phyloP scores from a whole-genome alignment of 2,888 invertebrate genomes.

The Athripsodes cinereus region DNA sequence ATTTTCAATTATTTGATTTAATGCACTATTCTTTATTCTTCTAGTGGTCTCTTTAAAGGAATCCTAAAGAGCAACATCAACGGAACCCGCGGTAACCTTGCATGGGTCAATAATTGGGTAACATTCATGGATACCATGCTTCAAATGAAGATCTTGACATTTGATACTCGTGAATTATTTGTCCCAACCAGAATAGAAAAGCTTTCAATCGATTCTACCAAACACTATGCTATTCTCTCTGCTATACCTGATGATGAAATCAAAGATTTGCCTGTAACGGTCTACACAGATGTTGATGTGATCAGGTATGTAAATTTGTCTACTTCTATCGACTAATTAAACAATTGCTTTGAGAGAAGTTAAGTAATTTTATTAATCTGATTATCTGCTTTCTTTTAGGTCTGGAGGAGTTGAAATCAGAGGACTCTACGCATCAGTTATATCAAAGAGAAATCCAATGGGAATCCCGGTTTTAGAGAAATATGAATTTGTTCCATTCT shows the following conservation, averaged over 20 bases:
- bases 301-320: conserved; percentile 44
- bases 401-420: conserved; percentile 73
- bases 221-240: conserved; percentile 50
- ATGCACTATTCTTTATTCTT: too few species aligned
- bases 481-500: conserved; percentile 66
- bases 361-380: too few species aligned
- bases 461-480: conserved; percentile 73
- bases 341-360: too few species aligned
- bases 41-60: conserved; percentile 54
- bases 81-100: conserved; percentile 46
- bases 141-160: conserved; percentile 69
- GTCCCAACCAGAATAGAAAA: conserved; percentile 71
- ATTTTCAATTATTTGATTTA: too few species aligned
- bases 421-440: conserved; percentile 70
- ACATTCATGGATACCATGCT: conserved; percentile 86
- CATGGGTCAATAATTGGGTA: conserved; percentile 82
- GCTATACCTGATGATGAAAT: conserved; percentile 44
- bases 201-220: conserved; percentile 60
- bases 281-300: conserved; percentile 46
- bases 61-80: conserved; percentile 49
- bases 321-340: too few species aligned
- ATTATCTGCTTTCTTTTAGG: conserved; percentile 31
- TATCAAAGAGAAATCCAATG: conserved; percentile 60
- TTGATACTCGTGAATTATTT: conserved; percentile 62
- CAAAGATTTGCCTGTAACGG: conserved; percentile 43